Evolutionary conservation across 2,113 vertebrate genomes (phyloP).

Genomic region (Solenodon paradoxus): DNA sequence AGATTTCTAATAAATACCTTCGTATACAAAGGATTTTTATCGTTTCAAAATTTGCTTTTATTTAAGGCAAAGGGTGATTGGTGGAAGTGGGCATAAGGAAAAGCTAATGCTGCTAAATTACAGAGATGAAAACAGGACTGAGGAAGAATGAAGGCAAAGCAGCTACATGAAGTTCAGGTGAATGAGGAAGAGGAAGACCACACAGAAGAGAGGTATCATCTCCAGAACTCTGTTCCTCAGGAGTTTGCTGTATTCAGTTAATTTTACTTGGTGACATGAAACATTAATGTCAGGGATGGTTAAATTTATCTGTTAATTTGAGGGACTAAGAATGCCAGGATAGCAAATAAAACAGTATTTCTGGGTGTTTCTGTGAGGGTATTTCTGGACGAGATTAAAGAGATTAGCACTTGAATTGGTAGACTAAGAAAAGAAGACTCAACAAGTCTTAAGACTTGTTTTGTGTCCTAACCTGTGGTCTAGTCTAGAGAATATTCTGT

Average conservation of each 20-base stretch:
- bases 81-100: not conserved
- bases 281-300: not conserved
- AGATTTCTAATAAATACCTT: not conserved
- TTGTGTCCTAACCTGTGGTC: no score
- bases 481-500: no score
- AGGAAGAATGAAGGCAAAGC: not conserved
- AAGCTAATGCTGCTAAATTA: not conserved
- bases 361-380: not conserved
- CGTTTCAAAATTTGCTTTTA: not conserved
- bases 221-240: not conserved
- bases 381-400: not conserved
- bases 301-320: not conserved
- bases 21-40: not conserved
- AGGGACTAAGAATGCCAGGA: not conserved
- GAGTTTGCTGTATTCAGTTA: not conserved
- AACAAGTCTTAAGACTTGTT: no score
- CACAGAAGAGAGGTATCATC: fast-evolving
- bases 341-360: not conserved
- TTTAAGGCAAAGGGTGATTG: not conserved
- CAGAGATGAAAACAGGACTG: not conserved
- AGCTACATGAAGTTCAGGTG: not conserved
- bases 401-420: not conserved
- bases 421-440: not conserved
- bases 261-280: not conserved
- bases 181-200: not conserved